These are phyloP conservation scores for Chaitophorus viminalis DNA, from an alignment of 2,888 invertebrate genomes.

Conservation along the genomic window DNA sequence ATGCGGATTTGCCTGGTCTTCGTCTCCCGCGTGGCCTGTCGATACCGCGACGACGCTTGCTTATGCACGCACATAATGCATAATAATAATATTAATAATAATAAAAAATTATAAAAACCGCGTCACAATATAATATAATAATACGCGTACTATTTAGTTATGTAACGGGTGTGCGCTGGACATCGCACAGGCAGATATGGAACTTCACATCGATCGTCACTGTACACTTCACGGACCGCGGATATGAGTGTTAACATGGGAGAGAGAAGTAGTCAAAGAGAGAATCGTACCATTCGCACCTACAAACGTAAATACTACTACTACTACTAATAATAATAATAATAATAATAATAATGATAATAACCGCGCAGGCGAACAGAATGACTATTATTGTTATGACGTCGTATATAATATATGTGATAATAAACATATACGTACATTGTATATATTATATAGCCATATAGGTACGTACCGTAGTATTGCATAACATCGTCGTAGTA, in stretches of 20 bases:
- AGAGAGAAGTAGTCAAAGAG: neutral
- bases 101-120: too few species aligned
- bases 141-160: neutral
- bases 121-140: neutral
- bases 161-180: neutral
- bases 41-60: neutral
- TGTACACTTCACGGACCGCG: neutral
- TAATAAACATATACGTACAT: neutral
- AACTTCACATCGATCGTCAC: neutral
- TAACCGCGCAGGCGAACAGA: conserved; percentile 10
- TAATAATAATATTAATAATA: too few species aligned
- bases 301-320: too few species aligned
- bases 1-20: neutral
- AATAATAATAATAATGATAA: neutral
- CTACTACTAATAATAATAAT: too few species aligned
- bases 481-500: conserved; percentile 13
- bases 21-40: neutral
- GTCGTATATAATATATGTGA: neutral
- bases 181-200: neutral
- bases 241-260: neutral
- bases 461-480: neutral
- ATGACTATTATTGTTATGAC: conserved; percentile 45
- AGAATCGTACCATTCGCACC: neutral
- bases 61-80: too few species aligned
- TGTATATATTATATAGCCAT: neutral